Conservation (phyloP, 2,888 invertebrate species). For the Netelia virgata region DNA sequence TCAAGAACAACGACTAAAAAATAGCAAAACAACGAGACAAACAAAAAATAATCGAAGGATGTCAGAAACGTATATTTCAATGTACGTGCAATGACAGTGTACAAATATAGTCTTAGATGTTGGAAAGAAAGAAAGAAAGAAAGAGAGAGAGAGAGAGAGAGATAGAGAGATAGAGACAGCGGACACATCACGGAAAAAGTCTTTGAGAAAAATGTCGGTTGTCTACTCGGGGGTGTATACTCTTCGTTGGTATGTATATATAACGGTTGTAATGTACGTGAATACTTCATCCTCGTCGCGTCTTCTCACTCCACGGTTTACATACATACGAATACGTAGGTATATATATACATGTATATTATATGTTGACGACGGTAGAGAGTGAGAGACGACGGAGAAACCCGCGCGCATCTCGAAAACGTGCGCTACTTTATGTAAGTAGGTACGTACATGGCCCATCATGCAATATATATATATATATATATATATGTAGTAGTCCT, state of each 20-base stretch:
- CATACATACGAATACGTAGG: background rate
- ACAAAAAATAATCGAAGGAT: conserved; percentile 19
- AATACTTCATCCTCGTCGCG: conserved; percentile 53
- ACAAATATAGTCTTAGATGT: background rate
- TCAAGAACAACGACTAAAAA: background rate
- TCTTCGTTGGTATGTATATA: conserved; percentile 6
- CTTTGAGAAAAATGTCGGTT: conserved; percentile 61
- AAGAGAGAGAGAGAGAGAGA: background rate
- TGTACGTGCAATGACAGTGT: conserved; percentile 17
- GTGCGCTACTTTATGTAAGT: conserved; percentile 29
- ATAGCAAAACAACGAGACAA: too few relatives aligned
- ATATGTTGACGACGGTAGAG: background rate
- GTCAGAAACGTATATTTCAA: conserved; percentile 41
- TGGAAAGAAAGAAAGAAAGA: background rate
- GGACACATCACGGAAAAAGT: conserved; percentile 12
- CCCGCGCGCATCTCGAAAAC: background rate
- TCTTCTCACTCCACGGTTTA: conserved; percentile 2
- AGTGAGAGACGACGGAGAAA: conserved; percentile 1
- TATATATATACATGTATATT: background rate
- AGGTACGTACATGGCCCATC: conserved; percentile 30
- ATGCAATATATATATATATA: background rate
- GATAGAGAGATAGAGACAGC: background rate
- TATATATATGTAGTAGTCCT: background rate
- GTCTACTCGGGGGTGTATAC: conserved; percentile 18
- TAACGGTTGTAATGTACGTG: conserved; percentile 43